phyloP scores from a whole-genome alignment of 2,888 invertebrate species.

The Rhopalosiphum nymphaeae region DNA sequence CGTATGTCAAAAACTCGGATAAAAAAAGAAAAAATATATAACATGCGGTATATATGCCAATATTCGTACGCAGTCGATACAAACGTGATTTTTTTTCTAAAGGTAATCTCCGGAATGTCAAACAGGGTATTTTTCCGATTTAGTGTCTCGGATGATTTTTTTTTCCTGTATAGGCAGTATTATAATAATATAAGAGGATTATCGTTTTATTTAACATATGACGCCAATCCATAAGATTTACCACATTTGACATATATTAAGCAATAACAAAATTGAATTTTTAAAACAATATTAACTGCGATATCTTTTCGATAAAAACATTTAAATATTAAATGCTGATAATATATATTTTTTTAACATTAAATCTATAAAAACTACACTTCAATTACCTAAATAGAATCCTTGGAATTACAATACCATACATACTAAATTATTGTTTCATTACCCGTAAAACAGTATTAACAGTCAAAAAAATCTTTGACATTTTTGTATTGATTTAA shows the following conservation, averaged over 20 bases:
- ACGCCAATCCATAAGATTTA: neutral
- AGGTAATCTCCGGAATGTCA: neutral
- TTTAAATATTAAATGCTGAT: neutral
- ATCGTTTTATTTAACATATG: neutral
- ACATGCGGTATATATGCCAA: neutral
- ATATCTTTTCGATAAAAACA: neutral
- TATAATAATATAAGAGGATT: neutral
- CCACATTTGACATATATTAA: neutral
- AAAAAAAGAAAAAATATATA: conserved; percentile 25
- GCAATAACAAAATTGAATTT: neutral
- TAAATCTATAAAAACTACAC: neutral
- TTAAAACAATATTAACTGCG: neutral
- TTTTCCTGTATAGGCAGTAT: neutral
- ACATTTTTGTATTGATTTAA: neutral
- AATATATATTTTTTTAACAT: neutral
- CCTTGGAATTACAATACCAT: neutral
- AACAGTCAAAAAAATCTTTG: neutral
- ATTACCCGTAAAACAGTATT: neutral
- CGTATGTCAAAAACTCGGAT: neutral
- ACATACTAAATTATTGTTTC: neutral
- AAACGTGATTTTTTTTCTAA: neutral
- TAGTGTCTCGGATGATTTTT: neutral
- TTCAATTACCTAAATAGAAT: neutral
- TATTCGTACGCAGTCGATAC: neutral
- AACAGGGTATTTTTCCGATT: neutral